Evolutionary conservation across 2,797 vertebrate genomes (phyloP).

Genomic region (Darevskia mixta): DNA sequence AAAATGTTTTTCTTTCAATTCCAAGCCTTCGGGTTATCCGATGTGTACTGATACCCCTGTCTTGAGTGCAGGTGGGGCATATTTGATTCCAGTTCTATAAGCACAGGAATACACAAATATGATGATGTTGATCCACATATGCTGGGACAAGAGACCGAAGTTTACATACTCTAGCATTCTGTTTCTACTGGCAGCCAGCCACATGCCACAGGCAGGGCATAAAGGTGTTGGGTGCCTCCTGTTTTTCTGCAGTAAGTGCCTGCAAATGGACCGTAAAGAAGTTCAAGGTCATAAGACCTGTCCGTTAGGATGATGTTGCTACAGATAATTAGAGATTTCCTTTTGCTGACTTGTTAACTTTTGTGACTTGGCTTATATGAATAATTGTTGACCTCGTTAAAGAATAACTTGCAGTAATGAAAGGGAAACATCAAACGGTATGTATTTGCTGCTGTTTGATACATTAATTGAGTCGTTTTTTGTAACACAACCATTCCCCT

Average conservation of each 20-base stretch:
- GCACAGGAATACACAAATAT: too few species aligned
- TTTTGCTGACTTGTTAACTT: constrained; percentile 57
- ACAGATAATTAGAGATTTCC: constrained; percentile 42
- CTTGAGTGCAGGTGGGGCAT: too few species aligned
- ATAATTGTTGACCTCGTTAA: constrained; percentile 53
- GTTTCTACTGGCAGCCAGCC: neutral
- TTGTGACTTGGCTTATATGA: constrained; percentile 49
- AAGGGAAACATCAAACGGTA: constrained; percentile 49
- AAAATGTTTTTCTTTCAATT: too few species aligned
- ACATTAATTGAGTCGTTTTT: constrained; percentile 35
- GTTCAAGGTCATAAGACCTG: neutral
- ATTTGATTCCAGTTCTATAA: neutral
- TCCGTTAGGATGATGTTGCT: neutral
- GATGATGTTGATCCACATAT: neutral
- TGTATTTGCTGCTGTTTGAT: constrained; percentile 50
- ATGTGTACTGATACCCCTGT: too few species aligned
- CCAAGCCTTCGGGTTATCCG: too few species aligned
- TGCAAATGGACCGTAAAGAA: neutral
- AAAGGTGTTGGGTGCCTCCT: neutral
- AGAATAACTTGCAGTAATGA: constrained; percentile 50
- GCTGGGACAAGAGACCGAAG: neutral
- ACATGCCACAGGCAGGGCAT: neutral
- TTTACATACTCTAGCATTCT: neutral
- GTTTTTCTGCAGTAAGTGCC: neutral
- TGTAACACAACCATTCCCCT: neutral